A percentile compares a stretch with the other conserved stretches of the same genome.
phyloP scores from a whole-genome alignment of 2,888 invertebrate species.

The Chesias legatella region DNA sequence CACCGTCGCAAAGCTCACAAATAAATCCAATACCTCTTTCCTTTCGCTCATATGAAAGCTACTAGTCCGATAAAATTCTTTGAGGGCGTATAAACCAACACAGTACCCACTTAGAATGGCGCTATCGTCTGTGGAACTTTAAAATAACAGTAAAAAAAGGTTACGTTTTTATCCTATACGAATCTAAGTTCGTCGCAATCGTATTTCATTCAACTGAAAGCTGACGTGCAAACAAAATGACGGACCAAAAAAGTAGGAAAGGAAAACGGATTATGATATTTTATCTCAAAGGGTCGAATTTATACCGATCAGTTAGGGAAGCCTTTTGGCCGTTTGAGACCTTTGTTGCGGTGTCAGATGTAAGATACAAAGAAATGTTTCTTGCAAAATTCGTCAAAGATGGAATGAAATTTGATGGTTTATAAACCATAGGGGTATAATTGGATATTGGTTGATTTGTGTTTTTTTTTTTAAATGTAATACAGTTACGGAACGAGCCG shows the following conservation, averaged over 20 bases:
- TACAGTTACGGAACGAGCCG: too few species aligned
- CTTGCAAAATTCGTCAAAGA: too few species aligned
- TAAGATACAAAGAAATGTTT: neutral
- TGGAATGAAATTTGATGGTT: too few species aligned
- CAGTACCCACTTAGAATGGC: conserved; percentile 4
- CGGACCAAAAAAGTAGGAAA: neutral
- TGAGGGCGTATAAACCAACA: conserved; percentile 12
- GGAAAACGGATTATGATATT: conserved; percentile 8
- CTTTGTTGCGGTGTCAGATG: neutral
- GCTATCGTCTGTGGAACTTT: neutral
- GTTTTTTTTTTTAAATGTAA: too few species aligned
- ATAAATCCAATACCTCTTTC: conserved; percentile 27
- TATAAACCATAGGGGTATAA: too few species aligned
- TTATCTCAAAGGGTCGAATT: conserved; percentile 2
- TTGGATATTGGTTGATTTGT: too few species aligned
- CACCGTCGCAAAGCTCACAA: conserved; percentile 18
- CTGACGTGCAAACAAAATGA: conserved; percentile 10
- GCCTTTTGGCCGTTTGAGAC: too few species aligned
- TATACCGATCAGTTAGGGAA: conserved; percentile 1
- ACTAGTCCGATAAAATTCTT: conserved; percentile 19
- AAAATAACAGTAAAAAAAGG: neutral
- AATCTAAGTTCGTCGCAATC: conserved; percentile 1
- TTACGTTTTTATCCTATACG: neutral
- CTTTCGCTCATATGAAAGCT: conserved; percentile 23
- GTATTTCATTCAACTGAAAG: conserved; percentile 7